These are phyloP conservation scores for Tichodroma muraria DNA, from an alignment of 2,113 vertebrate genomes.

Conservation along the genomic window DNA sequence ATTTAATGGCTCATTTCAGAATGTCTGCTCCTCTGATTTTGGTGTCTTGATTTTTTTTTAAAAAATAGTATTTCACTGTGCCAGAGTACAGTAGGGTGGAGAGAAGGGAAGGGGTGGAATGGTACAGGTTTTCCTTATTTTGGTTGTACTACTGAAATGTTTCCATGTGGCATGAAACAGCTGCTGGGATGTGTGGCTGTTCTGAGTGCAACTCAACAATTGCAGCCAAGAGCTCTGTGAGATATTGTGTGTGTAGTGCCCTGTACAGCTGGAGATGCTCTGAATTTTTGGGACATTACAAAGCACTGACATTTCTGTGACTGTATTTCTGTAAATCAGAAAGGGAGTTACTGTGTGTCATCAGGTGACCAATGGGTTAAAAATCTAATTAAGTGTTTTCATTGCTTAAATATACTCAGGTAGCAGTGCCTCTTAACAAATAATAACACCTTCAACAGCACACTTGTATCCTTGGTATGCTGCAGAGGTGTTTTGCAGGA, in stretches of 20 bases:
- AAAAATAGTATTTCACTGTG: background rate
- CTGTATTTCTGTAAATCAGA: background rate
- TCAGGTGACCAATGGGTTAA: background rate
- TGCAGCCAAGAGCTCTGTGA: background rate
- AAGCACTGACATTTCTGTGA: background rate
- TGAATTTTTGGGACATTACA: background rate
- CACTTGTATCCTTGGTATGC: background rate
- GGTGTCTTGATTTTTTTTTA: background rate
- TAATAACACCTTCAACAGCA: background rate
- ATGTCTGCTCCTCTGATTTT: background rate
- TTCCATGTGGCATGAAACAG: background rate
- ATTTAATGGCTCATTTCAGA: background rate
- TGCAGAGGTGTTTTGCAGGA: background rate
- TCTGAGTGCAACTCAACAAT: background rate
- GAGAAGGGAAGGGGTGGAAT: background rate
- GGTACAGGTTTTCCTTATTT: background rate
- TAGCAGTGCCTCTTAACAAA: background rate
- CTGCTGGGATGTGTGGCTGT: background rate
- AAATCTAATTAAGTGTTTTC: background rate
- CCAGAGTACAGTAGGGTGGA: background rate
- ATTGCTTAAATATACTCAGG: background rate
- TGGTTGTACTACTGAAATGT: background rate
- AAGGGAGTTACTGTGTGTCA: background rate
- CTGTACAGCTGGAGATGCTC: background rate
- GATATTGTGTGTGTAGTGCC: background rate